Percentiles rank a stretch among this genome's conserved stretches.
phyloP scores from a whole-genome alignment of 1,140 invertebrate genomes.

The Pseudomyrmex gracilis region DNA sequence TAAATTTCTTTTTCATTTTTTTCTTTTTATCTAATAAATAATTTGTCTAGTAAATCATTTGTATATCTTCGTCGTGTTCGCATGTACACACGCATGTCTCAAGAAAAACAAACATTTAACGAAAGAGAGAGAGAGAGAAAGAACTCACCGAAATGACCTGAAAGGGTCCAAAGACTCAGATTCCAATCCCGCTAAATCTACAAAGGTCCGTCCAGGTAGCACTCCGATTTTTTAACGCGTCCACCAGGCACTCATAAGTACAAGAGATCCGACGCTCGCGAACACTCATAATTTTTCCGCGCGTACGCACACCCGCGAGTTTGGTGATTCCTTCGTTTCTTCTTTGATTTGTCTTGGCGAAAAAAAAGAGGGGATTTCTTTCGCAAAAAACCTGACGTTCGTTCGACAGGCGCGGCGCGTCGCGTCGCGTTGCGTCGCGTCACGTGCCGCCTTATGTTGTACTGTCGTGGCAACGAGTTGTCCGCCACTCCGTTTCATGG shows the following conservation, averaged over 20 bases:
- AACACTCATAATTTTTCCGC: slow-evolving; percentile 46
- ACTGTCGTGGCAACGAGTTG: slow-evolving; percentile 79
- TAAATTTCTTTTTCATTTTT: neutral
- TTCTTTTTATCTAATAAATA: slow-evolving; percentile 18
- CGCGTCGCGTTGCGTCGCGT: slow-evolving; percentile 43
- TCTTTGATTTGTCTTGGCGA: neutral
- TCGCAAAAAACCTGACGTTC: neutral
- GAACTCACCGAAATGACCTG: slow-evolving; percentile 46
- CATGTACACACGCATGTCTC: neutral
- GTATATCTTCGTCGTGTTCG: neutral
- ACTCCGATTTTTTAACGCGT: slow-evolving; percentile 46
- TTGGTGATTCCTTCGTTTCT: neutral
- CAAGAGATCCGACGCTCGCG: slow-evolving; percentile 48
- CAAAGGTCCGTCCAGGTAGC: slow-evolving; percentile 39
- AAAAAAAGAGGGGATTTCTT: neutral
- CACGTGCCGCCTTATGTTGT: slow-evolving; percentile 61
- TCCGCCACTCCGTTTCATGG: slow-evolving; percentile 75
- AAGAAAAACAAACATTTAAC: slow-evolving; percentile 20
- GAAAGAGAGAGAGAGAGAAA: neutral
- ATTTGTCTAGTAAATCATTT: neutral
- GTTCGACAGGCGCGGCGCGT: slow-evolving; percentile 39
- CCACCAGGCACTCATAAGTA: slow-evolving; percentile 24
- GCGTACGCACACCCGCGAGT: slow-evolving; percentile 20
- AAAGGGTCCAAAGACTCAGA: slow-evolving; percentile 27
- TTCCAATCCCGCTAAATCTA: slow-evolving; percentile 49